Evolutionary conservation across 2,797 vertebrate species (phyloP), one percentile per base, ranked within the genome.

Genomic region (Eupleurogrammus muticus): DNA sequence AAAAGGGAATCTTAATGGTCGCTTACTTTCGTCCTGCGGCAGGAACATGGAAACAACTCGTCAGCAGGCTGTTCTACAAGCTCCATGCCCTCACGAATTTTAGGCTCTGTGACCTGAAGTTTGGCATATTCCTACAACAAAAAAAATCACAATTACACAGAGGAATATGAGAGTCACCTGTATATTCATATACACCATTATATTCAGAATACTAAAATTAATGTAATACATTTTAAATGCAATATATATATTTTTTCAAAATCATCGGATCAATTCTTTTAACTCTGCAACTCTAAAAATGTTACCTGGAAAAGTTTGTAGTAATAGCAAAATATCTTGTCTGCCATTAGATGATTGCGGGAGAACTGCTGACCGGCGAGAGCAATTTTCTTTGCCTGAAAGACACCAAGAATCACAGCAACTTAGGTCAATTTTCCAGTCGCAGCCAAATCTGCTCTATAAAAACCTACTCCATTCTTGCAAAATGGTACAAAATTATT

Each of bases 301-400:
- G 2, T 93, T 92, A 99, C 98, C 96, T 97, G 93, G 84, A 98
- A 96, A 73, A 99, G 97, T 86, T 95, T 97, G 92, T 95, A 95
- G 90, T 99, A 98, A 79, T 99, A 99, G 84, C 98, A 99, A 86
- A 98, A 97, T 90, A 99, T 93, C 46, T 89, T 88, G 85, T 99
- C 95, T 9, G 96, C 97, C 96, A 97, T 97, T 34, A 99, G 96
- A 62, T 95, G 91, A 73, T 89, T 94, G 70, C 97, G 95, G 78
- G 96, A 96, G 94, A 96, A 99, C 89, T 96, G 94, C 79, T 98
- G 97, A 64, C 96, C 97, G 2, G 94, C 85, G 83, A 94, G 92
- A 59, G 96, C 96, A 84, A 99, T 99, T 81, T 90, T 95, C 90
- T 93, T 94, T 46, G 93, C 96, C 98, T 99, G 82, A 34, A 77